Conservation (phyloP, 2,113 vertebrate species). For the Thamnophis sirtalis region DNA sequence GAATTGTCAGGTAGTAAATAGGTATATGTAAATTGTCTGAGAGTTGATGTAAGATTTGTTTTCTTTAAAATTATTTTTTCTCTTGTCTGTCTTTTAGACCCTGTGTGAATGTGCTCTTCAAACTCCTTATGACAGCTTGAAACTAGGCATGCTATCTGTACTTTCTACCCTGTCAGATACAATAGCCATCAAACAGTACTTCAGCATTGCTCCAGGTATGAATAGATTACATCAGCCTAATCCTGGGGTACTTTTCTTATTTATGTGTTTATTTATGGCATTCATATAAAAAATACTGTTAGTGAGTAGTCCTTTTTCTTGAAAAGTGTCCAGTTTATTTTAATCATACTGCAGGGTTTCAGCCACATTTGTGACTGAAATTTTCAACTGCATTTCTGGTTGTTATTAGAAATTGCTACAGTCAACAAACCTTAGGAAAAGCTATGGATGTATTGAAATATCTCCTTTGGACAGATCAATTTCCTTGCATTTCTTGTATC, state of each 20-base stretch:
- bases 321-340: background rate
- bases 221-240: background rate
- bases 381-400: background rate
- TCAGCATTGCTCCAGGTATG: slow-evolving; percentile 79
- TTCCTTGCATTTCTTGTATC: background rate
- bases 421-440: background rate
- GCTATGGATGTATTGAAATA: background rate
- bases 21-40: background rate
- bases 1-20: background rate
- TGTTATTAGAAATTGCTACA: background rate
- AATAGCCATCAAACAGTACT: slow-evolving; percentile 94
- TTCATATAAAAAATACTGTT: background rate
- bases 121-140: slow-evolving; percentile 90
- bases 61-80: slow-evolving; percentile 31
- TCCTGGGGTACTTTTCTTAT: background rate
- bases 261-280: background rate
- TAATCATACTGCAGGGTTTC: background rate
- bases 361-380: background rate
- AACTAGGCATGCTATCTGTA: slow-evolving; percentile 92
- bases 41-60: background rate
- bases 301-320: background rate
- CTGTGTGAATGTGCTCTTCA: slow-evolving; percentile 93
- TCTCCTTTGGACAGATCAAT: background rate
- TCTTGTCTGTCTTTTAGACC: slow-evolving; percentile 64
- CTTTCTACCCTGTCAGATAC: slow-evolving; percentile 88